These are phyloP conservation scores for Mercenaria mercenaria DNA, from an alignment of 1,140 invertebrate species.

Conservation along the genomic window DNA sequence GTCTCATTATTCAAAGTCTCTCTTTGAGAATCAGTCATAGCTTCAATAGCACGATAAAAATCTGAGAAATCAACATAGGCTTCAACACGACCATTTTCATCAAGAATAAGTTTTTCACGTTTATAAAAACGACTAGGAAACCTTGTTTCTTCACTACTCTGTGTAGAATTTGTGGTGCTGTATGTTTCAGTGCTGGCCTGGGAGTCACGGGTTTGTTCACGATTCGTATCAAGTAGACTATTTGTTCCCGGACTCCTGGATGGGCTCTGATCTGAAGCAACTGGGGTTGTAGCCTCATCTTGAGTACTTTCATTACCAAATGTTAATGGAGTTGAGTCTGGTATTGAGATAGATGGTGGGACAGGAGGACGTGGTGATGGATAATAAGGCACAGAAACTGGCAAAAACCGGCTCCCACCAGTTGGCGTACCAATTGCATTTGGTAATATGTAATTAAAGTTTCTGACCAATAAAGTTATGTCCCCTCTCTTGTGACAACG, in stretches of 20 bases:
- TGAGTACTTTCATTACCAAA: conserved; percentile 74
- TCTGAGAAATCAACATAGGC: conserved; percentile 95
- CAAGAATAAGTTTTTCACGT: conserved; percentile 85
- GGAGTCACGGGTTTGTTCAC: conserved; percentile 61
- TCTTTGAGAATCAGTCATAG: conserved; percentile 82
- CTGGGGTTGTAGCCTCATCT: conserved; percentile 68
- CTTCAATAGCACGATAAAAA: conserved; percentile 92
- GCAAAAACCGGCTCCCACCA: conserved; percentile 65
- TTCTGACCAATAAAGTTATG: conserved; percentile 94
- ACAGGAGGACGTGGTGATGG: conserved; percentile 44
- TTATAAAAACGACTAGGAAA: conserved; percentile 75
- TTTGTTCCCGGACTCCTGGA: conserved; percentile 48
- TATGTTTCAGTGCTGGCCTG: conserved; percentile 78
- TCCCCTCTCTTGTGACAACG: conserved; percentile 89
- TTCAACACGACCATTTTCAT: conserved; percentile 90
- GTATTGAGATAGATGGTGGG: conserved; percentile 61
- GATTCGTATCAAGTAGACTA: conserved; percentile 51
- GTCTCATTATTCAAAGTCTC: conserved; percentile 79
- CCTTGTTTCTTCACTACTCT: conserved; percentile 80
- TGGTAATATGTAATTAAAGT: conserved; percentile 93
- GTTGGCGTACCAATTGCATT: conserved; percentile 86
- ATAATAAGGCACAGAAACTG: conserved; percentile 70
- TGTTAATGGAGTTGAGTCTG: conserved; percentile 69
- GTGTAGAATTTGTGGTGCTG: conserved; percentile 78
- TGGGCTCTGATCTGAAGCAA: conserved; percentile 51